Evolutionary conservation across 2,113 vertebrate species (phyloP).

Genomic region (Sus scrofa): T2T-Sscrofa CM000824.6:68520501-68521000

Average conservation of each 20-base stretch:
- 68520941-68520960: background rate
- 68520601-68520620: constrained; percentile 23
- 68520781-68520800: background rate
- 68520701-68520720: constrained; percentile 4
- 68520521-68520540: background rate
- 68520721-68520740: background rate
- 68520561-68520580: constrained; percentile 42
- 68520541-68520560: background rate
- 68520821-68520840: background rate
- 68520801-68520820: background rate
- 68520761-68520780: background rate
- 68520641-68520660: constrained; percentile 38
- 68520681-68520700: constrained; percentile 15
- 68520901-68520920: background rate
- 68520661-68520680: constrained; percentile 49
- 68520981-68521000: background rate
- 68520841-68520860: background rate
- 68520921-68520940: background rate
- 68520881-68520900: background rate
- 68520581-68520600: constrained; percentile 61
- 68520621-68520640: constrained; percentile 37
- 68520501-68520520: background rate
- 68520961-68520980: constrained; percentile 9
- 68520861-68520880: background rate
- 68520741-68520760: background rate